Percentiles rank a stretch among this genome's conserved stretches.
These are phyloP conservation scores for Camelus dromedarius DNA, from an alignment of 2,113 vertebrate genomes.

Conservation along the genomic window DNA sequence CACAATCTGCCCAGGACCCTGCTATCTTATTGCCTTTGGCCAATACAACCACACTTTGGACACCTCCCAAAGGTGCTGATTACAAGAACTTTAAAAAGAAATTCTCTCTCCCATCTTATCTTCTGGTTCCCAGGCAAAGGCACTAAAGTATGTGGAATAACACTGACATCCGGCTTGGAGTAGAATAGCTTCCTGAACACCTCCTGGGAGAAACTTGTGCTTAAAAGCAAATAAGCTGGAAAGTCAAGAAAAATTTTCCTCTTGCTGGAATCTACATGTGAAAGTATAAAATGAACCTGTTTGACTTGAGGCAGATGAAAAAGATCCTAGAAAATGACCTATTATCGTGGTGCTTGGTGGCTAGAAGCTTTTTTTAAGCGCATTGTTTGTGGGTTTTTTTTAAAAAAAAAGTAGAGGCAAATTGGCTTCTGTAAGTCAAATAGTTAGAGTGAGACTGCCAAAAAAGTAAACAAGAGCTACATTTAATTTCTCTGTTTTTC, in stretches of 20 bases:
- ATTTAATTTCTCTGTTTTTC: constrained; percentile 58
- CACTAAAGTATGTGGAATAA: constrained; percentile 59
- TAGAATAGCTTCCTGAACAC: constrained; percentile 49
- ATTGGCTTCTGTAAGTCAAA: constrained; percentile 49
- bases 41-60: constrained; percentile 44
- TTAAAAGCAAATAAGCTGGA: constrained; percentile 56
- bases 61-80: constrained; percentile 41
- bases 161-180: constrained; percentile 60
- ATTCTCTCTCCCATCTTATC: constrained; percentile 65
- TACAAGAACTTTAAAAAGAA: constrained; percentile 58
- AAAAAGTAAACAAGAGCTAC: constrained; percentile 11
- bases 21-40: constrained; percentile 44
- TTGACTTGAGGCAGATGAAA: neutral
- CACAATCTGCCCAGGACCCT: neutral
- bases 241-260: constrained; percentile 26
- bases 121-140: constrained; percentile 65
- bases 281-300: constrained; percentile 52
- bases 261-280: neutral
- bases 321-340: neutral
- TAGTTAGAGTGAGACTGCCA: constrained; percentile 34
- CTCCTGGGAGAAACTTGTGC: constrained; percentile 45
- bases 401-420: neutral
- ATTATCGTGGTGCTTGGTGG: neutral
- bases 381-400: constrained; percentile 37
- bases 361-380: neutral